Evolutionary conservation across 2,888 invertebrate species (phyloP).

Genomic region (Piscicola geometra): DNA sequence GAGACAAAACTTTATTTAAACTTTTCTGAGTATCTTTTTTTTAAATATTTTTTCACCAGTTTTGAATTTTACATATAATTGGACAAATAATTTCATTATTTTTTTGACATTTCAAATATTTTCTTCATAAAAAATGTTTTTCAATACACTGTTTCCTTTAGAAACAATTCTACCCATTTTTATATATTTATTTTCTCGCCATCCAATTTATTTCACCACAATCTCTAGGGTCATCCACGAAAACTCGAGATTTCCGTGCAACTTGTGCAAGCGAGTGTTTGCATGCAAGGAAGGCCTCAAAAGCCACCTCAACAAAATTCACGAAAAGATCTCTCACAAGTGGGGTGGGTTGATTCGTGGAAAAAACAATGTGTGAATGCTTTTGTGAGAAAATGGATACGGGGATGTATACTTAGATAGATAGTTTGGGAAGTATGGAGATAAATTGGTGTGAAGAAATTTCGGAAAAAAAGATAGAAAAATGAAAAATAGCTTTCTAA

Average conservation of each 20-base stretch:
- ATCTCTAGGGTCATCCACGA: conserved; percentile 29
- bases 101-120: neutral
- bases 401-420: too few relatives aligned
- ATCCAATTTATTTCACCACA: neutral
- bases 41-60: too few relatives aligned
- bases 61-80: too few relatives aligned
- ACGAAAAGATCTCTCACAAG: conserved; percentile 30
- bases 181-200: neutral
- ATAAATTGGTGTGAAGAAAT: too few relatives aligned
- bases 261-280: conserved; percentile 29
- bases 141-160: neutral
- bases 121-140: neutral
- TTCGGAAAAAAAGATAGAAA: too few relatives aligned
- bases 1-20: too few relatives aligned
- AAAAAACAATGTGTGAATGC: too few relatives aligned
- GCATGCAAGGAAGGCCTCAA: conserved; percentile 34
- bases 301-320: conserved; percentile 30
- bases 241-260: conserved; percentile 32
- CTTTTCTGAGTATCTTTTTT: too few relatives aligned
- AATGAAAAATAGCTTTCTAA: too few relatives aligned
- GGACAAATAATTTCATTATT: neutral
- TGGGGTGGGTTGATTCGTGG: too few relatives aligned
- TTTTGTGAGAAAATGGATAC: too few relatives aligned
- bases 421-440: too few relatives aligned
- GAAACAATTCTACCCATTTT: neutral